Evolutionary conservation across 2,113 vertebrate genomes (phyloP).

Genomic region (Hylia prasina): DNA sequence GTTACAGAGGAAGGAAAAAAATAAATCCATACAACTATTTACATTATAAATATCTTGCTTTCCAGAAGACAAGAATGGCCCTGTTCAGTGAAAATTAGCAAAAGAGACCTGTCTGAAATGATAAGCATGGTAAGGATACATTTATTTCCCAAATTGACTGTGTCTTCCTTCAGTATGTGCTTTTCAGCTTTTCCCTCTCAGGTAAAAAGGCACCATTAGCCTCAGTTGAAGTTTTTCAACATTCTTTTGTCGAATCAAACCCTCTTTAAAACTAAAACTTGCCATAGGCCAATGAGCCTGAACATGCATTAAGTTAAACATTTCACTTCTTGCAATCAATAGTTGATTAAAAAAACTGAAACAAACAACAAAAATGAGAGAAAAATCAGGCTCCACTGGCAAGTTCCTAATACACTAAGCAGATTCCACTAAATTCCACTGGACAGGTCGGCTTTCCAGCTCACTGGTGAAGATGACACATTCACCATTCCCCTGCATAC

Average conservation of each 20-base stretch:
- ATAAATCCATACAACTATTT: constrained; percentile 60
- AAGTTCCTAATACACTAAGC: neutral
- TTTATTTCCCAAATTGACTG: neutral
- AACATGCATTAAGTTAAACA: constrained; percentile 18
- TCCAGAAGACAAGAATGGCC: constrained; percentile 55
- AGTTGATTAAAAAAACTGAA: neutral
- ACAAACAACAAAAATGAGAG: neutral
- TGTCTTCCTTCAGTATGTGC: neutral
- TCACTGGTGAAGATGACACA: neutral
- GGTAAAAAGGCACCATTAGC: constrained; percentile 31
- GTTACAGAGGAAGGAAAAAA: constrained; percentile 36
- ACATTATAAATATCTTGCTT: constrained; percentile 62
- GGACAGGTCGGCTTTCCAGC: constrained; percentile 10
- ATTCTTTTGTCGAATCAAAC: constrained; percentile 30
- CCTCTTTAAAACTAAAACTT: constrained; percentile 15
- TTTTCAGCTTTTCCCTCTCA: neutral
- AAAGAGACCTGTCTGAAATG: constrained; percentile 15
- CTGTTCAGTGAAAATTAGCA: constrained; percentile 44
- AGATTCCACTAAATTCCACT: neutral
- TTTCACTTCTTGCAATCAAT: neutral
- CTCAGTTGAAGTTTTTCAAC: constrained; percentile 7
- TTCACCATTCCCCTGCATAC: neutral
- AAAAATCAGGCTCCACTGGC: neutral
- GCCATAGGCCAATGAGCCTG: neutral
- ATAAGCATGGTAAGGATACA: neutral